Conservation (phyloP, 2,113 vertebrate genomes). For the Eptesicus fuscus region DNA sequence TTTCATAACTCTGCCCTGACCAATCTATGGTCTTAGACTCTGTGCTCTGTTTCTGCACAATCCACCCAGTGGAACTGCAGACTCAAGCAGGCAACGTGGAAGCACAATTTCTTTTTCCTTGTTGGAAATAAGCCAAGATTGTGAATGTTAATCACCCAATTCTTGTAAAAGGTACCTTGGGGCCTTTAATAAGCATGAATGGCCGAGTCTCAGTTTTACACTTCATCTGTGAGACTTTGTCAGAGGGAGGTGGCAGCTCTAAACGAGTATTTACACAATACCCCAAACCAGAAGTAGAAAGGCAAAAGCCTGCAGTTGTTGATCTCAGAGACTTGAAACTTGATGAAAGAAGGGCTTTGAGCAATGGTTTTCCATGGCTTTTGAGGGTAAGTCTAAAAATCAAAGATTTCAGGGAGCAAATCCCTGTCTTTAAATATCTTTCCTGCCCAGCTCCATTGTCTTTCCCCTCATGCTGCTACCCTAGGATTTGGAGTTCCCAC, state of each 20-base stretch:
- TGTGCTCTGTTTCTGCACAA: not conserved
- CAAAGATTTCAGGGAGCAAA: not conserved
- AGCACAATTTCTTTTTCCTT: not conserved
- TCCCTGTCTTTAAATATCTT: not conserved
- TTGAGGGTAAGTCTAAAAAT: not conserved
- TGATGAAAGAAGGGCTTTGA: not conserved
- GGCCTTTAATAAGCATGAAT: constrained; percentile 45
- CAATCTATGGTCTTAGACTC: not conserved
- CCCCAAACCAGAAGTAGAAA: not conserved
- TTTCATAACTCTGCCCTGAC: not conserved
- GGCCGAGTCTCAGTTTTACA: constrained; percentile 41
- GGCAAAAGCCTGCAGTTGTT: not conserved
- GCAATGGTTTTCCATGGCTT: not conserved
- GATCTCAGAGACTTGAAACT: not conserved
- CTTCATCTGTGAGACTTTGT: constrained; percentile 29
- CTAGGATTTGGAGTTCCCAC: not conserved
- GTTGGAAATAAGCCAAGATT: constrained; percentile 52
- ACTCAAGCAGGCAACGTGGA: not conserved
- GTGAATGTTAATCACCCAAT: constrained; percentile 65
- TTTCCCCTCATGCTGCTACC: not conserved
- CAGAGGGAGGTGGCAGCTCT: not conserved
- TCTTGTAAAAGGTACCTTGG: constrained; percentile 57
- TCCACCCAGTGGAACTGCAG: not conserved
- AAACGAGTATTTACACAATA: not conserved
- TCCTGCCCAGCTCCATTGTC: not conserved